phyloP scores from a whole-genome alignment of 2,113 vertebrate species.

The Neotragus moschatus region DNA sequence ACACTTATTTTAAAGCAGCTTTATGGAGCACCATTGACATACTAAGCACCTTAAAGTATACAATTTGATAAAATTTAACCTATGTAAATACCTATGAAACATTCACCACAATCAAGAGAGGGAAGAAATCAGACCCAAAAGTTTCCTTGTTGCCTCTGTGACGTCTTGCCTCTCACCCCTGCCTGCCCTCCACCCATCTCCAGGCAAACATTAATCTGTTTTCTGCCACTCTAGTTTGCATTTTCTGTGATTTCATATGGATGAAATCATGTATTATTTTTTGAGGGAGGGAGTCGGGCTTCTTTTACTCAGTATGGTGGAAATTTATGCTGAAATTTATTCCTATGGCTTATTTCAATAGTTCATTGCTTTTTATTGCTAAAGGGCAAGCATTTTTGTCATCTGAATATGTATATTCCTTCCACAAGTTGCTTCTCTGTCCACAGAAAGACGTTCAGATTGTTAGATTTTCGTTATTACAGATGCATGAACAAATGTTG shows the following conservation, averaged over 20 bases:
- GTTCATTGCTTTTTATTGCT: background rate
- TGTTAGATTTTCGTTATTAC: background rate
- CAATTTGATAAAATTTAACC: background rate
- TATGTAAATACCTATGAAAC: background rate
- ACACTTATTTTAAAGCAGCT: background rate
- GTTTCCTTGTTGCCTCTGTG: background rate
- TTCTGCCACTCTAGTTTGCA: background rate
- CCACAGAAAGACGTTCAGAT: background rate
- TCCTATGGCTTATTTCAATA: background rate
- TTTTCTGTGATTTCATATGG: background rate
- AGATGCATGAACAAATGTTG: background rate
- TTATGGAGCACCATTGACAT: background rate
- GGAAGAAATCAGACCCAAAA: background rate
- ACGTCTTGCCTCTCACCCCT: background rate
- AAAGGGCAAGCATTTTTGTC: background rate
- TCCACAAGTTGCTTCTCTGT: background rate
- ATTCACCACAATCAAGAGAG: background rate
- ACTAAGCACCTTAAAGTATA: background rate
- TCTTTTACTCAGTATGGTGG: background rate
- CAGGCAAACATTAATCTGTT: background rate
- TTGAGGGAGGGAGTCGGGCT: background rate
- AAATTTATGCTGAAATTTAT: background rate
- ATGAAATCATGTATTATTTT: background rate
- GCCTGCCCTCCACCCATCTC: background rate
- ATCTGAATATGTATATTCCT: background rate